phyloP scores from a whole-genome alignment of 2,888 invertebrate species.

The Tipula helvola region DNA sequence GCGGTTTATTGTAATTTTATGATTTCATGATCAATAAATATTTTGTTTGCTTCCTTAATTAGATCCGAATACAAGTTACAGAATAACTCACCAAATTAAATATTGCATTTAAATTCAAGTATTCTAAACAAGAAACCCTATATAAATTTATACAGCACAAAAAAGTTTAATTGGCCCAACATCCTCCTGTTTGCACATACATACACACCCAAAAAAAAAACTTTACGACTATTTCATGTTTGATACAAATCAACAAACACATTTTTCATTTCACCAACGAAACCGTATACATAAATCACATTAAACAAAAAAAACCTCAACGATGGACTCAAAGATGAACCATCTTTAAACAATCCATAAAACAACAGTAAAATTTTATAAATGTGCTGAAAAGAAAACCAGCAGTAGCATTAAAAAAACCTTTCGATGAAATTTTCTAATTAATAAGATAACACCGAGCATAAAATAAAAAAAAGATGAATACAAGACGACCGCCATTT shows the following conservation, averaged over 20 bases:
- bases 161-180: background rate
- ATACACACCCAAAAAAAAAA: background rate
- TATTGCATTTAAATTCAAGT: too few species aligned
- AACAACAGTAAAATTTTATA: background rate
- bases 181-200: background rate
- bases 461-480: background rate
- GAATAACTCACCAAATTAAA: too few species aligned
- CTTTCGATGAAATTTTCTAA: conserved; percentile 9
- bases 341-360: background rate
- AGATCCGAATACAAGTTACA: too few species aligned
- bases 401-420: background rate
- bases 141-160: background rate
- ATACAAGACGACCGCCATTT: background rate
- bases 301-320: background rate
- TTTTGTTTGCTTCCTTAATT: too few species aligned
- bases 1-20: too few species aligned
- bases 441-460: conserved; percentile 1
- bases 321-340: background rate
- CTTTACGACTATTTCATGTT: background rate
- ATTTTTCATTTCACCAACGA: background rate
- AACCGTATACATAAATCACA: background rate
- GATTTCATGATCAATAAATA: too few species aligned
- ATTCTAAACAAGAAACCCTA: background rate
- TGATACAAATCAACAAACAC: background rate
- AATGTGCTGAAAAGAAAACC: background rate